phyloP scores from a whole-genome alignment of 1,140 invertebrate species.

The Polyergus mexicanus region DNA sequence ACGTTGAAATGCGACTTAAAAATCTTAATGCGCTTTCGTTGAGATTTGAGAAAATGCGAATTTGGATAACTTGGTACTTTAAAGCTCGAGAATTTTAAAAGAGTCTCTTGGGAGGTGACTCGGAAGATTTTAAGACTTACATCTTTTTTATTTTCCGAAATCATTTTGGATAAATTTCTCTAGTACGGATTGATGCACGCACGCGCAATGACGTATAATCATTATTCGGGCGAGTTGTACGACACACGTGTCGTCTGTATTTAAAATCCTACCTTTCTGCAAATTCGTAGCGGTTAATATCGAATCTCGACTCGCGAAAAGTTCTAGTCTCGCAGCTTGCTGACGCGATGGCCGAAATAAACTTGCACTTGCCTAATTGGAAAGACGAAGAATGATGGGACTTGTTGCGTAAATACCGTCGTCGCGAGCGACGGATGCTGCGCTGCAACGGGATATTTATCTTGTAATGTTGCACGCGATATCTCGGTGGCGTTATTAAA shows the following conservation, averaged over 20 bases:
- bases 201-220: too few relatives aligned
- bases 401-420: conserved; percentile 49
- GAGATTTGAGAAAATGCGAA: neutral
- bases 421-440: conserved; percentile 1
- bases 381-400: conserved; percentile 51
- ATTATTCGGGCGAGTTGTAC: neutral
- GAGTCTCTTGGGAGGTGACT: neutral
- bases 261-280: neutral
- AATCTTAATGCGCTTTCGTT: neutral
- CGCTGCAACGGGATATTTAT: conserved; percentile 52
- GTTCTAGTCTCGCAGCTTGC: neutral
- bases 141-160: neutral
- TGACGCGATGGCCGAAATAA: conserved; percentile 16
- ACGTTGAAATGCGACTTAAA: neutral
- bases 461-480: conserved; percentile 58
- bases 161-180: too few relatives aligned
- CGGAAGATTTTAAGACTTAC: neutral
- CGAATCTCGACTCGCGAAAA: neutral
- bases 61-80: neutral
- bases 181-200: too few relatives aligned
- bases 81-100: neutral
- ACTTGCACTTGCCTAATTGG: conserved; percentile 44
- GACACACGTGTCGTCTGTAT: neutral
- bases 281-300: neutral
- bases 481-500: conserved; percentile 59